Percentiles rank a stretch among this genome's conserved stretches.
phyloP scores from a whole-genome alignment of 2,797 vertebrate species.

The Pseudochirops corinnae region DNA sequence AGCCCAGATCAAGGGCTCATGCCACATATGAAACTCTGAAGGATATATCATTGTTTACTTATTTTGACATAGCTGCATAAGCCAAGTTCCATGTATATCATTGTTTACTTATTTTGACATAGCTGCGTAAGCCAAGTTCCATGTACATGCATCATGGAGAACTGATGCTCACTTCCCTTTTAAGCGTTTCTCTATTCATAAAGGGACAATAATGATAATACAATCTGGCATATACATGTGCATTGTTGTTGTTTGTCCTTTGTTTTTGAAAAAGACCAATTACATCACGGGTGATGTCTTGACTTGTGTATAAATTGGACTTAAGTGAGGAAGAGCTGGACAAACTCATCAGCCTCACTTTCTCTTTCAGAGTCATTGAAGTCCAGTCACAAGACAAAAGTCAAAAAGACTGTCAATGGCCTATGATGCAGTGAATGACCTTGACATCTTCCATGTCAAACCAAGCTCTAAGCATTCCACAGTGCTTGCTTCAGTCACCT shows the following conservation, averaged over 20 bases:
- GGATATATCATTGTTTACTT: neutral
- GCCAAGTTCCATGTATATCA: neutral
- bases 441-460: neutral
- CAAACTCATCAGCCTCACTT: neutral
- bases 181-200: neutral
- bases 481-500: neutral
- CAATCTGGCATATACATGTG: neutral
- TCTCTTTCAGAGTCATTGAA: neutral
- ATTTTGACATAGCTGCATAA: neutral
- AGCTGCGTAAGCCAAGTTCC: neutral
- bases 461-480: neutral
- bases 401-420: neutral
- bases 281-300: neutral
- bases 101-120: neutral
- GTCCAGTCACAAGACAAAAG: neutral
- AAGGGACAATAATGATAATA: neutral
- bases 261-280: neutral
- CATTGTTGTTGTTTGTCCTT: neutral
- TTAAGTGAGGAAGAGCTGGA: neutral
- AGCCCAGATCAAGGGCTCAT: neutral
- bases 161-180: neutral
- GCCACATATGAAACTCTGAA: neutral
- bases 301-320: neutral
- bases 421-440: neutral
- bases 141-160: neutral